Evolutionary conservation across 2,797 vertebrate species (phyloP), one percentile per base, ranked within the genome.

Genomic region (Scarus forsteni): DNA sequence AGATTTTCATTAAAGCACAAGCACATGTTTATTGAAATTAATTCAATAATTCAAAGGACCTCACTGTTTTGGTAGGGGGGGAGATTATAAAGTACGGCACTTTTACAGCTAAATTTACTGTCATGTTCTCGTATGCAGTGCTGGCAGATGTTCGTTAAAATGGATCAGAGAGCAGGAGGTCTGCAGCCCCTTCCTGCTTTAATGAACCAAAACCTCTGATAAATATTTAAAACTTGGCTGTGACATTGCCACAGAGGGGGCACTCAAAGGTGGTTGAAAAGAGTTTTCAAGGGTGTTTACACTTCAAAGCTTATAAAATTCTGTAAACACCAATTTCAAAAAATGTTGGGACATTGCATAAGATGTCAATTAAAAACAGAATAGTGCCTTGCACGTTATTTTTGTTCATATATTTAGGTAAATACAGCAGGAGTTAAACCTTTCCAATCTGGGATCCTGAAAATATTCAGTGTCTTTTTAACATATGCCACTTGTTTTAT

Each of bases 191-290:
- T 88, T 86, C 88, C 93, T 91, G 87, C 92, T 94, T 90, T 93
- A 94, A 96, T 96, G 95, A 96, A 92, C 80, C 81, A 76, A 93
- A 88, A 92, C 85, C 86, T 93, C 93, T 93, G 91, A 95, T 93
- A 94, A 92, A 94, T 93, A 90, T 90, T 91, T 88, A 93, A 93
- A 92, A 85, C 90, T 86, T 92, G 79, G 89, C 90, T 92, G 51
- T 90, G 91, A 91, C 93, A 88, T 81, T 92, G 81, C 85, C 86
- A 88, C 88, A 92, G 73, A 80, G 89, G 89, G 90, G 91, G 89
- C 73, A 89, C 83, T 70, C 58, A 73, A 70, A 77, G 82, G 68
- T 67, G 73, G 85, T 80, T 84, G 75, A 84, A 64, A 27, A 4
- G 55, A 61, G 60, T 75, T 81, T 70, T 55, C 40, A 51, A 44